Base-by-base conservation (phyloP, 1,140 invertebrate genomes). In the Solenopsis fugax region DNA sequence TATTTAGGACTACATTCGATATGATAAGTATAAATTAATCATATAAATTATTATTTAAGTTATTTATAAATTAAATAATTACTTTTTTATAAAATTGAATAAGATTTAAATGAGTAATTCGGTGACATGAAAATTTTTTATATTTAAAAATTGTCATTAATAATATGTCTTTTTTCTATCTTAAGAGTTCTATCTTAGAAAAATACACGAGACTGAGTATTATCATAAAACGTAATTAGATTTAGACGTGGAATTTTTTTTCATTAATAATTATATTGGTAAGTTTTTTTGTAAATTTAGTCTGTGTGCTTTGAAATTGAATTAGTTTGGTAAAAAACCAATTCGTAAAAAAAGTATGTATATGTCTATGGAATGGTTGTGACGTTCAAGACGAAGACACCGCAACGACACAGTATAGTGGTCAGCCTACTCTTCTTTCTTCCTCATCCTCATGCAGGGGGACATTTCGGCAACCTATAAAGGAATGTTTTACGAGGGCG, bases 401-500 rank as follows among this genome's bases (percentile, higher is more conserved):
- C 7, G 64, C 37, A n/a, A 60, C 52, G 67, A 48, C 24, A 21
- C 21, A 34, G 21, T 72, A 72, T 41, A 75, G 34, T 62, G 29
- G 56, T 62, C 80, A 75, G 45, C 48, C 41, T 37, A 41, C 80
- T 67, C 16, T 34, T 50, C n/a, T n/a, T 24, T 24, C 67, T 21
- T 29, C 12, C 65, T 45, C n/a, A 13, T 48, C 34, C n/a, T 29
- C 50, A 12, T 21, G 41, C 29, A 16, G 21, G 45, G 77, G 65
- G 69, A 88, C 72, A 64, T 90, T 91, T 89, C 87, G 89, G 87
- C 77, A 87, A 89, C 84, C 91, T 92, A 91, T 92, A 92, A 91
- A 92, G 91, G 87, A 90, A 87, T 92, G 91, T 93, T 93, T 93
- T 93, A 93, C 92, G 93, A 93, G 91, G 92, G 87, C 84, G 54